Base-by-base conservation (phyloP, 1,140 invertebrate species). In the Drosophila setifemur region DNA sequence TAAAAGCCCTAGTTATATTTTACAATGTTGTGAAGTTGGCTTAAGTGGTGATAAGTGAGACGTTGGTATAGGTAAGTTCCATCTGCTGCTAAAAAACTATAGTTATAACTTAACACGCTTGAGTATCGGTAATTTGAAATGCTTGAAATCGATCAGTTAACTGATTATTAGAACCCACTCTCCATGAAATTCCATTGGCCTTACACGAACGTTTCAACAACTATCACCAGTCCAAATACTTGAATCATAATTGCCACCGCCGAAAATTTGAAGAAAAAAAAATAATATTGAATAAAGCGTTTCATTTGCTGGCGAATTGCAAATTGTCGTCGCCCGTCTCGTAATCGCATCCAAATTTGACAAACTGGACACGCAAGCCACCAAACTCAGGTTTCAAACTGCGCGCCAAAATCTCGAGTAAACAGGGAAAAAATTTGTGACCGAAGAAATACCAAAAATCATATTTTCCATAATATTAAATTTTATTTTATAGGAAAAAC, bases 331-430 rank as follows among this genome's bases (percentile, higher is more conserved):
- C 52, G 52, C 23, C 16, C 45, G 35, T 50, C 69, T 44, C 54
- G 53, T 67, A 67, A 73, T 68, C 58, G 43, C 49, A 44, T 18
- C 48, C 73, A 75, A 76, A 75, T 53, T 75, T 39, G 54, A 47
- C 70, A 48, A 64, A 70, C 68, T 71, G 67, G 68, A 60, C 68
- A 50, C 45, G 66, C 73, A 53, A 37, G 49, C 9, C 50, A 48
- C 60, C 39, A n/a, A 69, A 45, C 73, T 76, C 66, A 45, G 47
- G 45, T 76, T 76, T 71, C 73, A 60, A 64, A 76, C 6, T 72
- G 44, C 43, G 71, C 55, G 67, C 55, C 67, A 37, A 37, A 37
- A 37, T 8, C 5, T 37, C 12, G 33, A 7, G 12, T 6, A 37
- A 3, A 16, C 33, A 6, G 14, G 3, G 12, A 6, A 37, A 37